Evolutionary conservation across 2,888 invertebrate genomes (phyloP).

Genomic region (Fragum whitleyi): DNA sequence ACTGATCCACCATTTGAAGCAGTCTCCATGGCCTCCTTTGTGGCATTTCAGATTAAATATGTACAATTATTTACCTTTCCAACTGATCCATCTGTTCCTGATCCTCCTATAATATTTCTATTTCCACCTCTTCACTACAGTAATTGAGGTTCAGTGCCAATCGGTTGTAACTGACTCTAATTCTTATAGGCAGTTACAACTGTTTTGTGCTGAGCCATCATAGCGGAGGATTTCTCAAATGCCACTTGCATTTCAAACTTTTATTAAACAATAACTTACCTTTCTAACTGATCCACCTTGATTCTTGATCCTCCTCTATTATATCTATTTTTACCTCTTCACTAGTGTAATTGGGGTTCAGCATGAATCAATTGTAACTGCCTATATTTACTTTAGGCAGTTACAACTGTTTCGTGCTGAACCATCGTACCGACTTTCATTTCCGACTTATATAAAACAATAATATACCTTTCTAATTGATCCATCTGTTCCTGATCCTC

Average conservation of each 20-base stretch:
- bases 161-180: no score
- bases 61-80: slow-evolving; percentile 50
- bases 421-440: no score
- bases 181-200: no score
- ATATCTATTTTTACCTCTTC: slow-evolving; percentile 67
- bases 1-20: slow-evolving; percentile 59
- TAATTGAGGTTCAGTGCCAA: no score
- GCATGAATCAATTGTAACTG: no score
- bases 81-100: slow-evolving; percentile 61
- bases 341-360: no score
- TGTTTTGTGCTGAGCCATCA: no score
- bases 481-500: slow-evolving; percentile 66
- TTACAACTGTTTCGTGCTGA: no score
- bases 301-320: slow-evolving; percentile 64
- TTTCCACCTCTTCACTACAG: slow-evolving; percentile 67
- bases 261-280: slow-evolving; percentile 21
- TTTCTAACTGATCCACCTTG: slow-evolving; percentile 56
- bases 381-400: no score
- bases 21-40: slow-evolving; percentile 59
- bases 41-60: no score
- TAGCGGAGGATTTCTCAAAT: slow-evolving; percentile 58
- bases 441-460: not conserved
- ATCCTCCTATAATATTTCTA: slow-evolving; percentile 62
- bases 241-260: slow-evolving; percentile 49
- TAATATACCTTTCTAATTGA: slow-evolving; percentile 49